These are phyloP conservation scores for Zoanthus gigantus DNA, from an alignment of 92 coral and sea anemone species.

Conservation along the genomic window DNA sequence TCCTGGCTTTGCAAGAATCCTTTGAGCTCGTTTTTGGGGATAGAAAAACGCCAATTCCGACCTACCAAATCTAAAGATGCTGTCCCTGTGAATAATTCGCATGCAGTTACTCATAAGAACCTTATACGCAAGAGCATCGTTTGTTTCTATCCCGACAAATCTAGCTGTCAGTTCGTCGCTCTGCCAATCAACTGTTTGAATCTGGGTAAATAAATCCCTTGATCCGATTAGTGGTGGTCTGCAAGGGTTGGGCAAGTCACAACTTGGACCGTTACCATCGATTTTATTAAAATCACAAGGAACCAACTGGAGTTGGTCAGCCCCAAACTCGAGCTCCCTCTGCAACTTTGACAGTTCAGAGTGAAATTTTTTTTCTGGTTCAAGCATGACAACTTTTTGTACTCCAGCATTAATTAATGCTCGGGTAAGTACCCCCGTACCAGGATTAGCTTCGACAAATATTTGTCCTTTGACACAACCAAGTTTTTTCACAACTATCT, in stretches of 20 bases:
- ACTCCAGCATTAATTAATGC: constrained; percentile 91
- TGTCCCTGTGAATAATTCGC: constrained; percentile 74
- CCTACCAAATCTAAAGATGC: constrained; percentile 90
- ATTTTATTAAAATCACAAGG: constrained; percentile 93
- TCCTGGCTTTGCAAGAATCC: constrained; percentile 88
- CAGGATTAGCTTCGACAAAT: constrained; percentile 84
- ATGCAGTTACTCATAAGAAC: constrained; percentile 78
- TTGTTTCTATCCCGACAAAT: constrained; percentile 92
- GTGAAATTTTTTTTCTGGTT: constrained; percentile 87
- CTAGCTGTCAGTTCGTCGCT: constrained; percentile 74
- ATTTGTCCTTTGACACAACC: constrained; percentile 62
- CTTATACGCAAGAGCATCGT: constrained; percentile 66
- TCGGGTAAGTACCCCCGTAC: constrained; percentile 82
- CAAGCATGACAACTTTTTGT: constrained; percentile 81
- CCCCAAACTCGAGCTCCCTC: constrained; percentile 36
- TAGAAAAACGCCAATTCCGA: constrained; percentile 88
- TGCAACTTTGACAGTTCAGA: constrained; percentile 69
- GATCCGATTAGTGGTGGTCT: constrained; percentile 89
- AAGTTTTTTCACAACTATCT: constrained; percentile 71
- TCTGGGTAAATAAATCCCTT: constrained; percentile 68
- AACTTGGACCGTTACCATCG: constrained; percentile 79
- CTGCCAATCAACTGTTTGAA: constrained; percentile 74
- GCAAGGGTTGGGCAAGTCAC: constrained; percentile 56
- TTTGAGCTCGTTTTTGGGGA: constrained; percentile 81
- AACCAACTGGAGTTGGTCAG: constrained; percentile 58